These are phyloP conservation scores for Syrmaticus mikado DNA, from an alignment of 2,113 vertebrate genomes.

Conservation along the genomic window DNA sequence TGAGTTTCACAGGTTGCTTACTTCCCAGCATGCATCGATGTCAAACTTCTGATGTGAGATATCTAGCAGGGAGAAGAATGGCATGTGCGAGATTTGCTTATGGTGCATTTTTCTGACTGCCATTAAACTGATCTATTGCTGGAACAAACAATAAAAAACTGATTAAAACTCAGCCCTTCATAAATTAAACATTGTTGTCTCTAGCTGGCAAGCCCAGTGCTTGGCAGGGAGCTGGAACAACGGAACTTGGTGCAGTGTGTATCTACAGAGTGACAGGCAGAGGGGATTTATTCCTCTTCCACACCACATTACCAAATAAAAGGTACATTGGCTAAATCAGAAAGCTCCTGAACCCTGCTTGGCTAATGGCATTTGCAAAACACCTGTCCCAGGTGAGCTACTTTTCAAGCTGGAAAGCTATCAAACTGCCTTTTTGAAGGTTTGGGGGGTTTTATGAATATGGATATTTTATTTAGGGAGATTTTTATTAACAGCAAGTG, in stretches of 20 bases:
- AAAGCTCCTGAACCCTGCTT: background rate
- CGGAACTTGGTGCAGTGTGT: background rate
- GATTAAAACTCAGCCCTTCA: slow-evolving; percentile 64
- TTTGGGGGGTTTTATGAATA: background rate
- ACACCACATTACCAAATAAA: background rate
- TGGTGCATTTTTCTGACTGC: slow-evolving; percentile 43
- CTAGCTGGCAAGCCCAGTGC: slow-evolving; percentile 29
- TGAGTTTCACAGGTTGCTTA: slow-evolving; percentile 8
- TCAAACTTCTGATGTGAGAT: slow-evolving; percentile 24
- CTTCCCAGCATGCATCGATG: slow-evolving; percentile 5
- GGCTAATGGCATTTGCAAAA: background rate
- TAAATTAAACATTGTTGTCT: slow-evolving; percentile 68
- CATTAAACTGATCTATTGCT: slow-evolving; percentile 63
- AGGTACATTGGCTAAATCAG: slow-evolving; percentile 5
- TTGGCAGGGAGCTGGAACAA: slow-evolving; percentile 47
- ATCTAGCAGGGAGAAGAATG: background rate
- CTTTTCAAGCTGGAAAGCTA: background rate
- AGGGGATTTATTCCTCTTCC: slow-evolving; percentile 14
- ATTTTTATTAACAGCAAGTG: background rate
- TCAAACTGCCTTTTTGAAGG: background rate
- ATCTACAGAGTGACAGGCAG: slow-evolving; percentile 1
- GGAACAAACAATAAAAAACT: slow-evolving; percentile 68
- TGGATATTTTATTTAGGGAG: background rate
- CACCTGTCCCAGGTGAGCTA: slow-evolving; percentile 1
- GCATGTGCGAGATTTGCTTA: slow-evolving; percentile 53